Percentiles rank a stretch among this genome's conserved stretches.
phyloP scores from a whole-genome alignment of 1,140 invertebrate species.

The Branchinecta lynchi region DNA sequence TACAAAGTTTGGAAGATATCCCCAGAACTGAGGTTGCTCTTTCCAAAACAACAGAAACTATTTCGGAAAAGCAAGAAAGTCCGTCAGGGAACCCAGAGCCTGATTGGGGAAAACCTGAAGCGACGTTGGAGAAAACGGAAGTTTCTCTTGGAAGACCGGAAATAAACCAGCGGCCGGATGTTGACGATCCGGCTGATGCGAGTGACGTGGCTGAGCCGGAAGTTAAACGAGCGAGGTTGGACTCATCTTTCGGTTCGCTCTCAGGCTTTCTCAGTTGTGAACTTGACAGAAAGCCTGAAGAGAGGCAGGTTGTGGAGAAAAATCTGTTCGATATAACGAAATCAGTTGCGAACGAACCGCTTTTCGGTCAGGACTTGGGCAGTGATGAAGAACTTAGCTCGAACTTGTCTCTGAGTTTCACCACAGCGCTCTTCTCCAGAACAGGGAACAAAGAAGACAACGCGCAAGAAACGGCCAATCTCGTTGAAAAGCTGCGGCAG shows the following conservation, averaged over 20 bases:
- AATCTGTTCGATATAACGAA: slow-evolving; percentile 36
- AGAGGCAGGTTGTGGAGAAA: neutral
- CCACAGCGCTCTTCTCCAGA: slow-evolving; percentile 45
- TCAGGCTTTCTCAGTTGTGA: neutral
- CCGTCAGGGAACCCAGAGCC: neutral
- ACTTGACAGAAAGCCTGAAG: no score
- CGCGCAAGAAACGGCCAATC: slow-evolving; percentile 53
- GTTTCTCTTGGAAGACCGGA: neutral
- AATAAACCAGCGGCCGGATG: no score
- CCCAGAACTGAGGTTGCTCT: neutral
- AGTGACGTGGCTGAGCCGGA: slow-evolving; percentile 22
- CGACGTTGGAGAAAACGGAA: neutral
- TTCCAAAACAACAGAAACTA: neutral
- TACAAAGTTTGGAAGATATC: neutral
- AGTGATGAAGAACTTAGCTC: slow-evolving; percentile 34
- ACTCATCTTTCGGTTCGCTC: slow-evolving; percentile 10
- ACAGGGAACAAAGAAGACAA: slow-evolving; percentile 61
- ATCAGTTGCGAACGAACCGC: slow-evolving; percentile 41
- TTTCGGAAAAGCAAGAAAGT: neutral
- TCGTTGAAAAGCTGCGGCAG: slow-evolving; percentile 58
- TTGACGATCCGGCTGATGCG: neutral
- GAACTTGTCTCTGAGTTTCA: slow-evolving; percentile 40
- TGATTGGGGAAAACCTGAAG: neutral
- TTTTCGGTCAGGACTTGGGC: slow-evolving; percentile 43
- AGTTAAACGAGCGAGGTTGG: slow-evolving; percentile 22